Evolutionary conservation across 2,113 vertebrate species (phyloP).

Genomic region (Nesoenas mayeri): DNA sequence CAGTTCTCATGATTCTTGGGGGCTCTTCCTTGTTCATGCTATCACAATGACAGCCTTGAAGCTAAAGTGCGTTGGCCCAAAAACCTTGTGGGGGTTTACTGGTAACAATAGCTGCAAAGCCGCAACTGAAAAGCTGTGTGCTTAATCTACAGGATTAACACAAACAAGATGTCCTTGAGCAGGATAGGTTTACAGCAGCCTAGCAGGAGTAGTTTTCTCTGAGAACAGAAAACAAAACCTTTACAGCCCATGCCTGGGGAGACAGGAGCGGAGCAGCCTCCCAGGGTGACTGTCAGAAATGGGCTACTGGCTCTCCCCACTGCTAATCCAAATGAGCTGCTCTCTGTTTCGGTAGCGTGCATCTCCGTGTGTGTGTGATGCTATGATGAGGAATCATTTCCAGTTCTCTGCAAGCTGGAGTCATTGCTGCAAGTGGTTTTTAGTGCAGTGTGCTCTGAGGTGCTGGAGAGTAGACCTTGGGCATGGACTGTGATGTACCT

Average conservation of each 20-base stretch:
- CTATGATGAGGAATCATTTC: not conserved
- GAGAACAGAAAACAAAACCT: not conserved
- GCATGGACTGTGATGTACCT: rapidly evolving
- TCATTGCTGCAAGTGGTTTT: not conserved
- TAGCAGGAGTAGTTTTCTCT: conserved; percentile 3
- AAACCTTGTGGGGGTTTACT: not conserved
- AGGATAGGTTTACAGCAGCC: conserved; percentile 38
- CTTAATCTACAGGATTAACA: conserved; percentile 48
- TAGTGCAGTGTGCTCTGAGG: not conserved
- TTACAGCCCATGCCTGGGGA: not conserved
- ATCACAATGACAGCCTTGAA: not conserved
- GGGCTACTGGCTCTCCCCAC: not conserved
- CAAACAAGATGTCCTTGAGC: conserved; percentile 59
- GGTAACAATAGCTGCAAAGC: conserved; percentile 51
- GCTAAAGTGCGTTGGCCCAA: not conserved
- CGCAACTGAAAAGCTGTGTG: not conserved
- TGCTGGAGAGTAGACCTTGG: not conserved
- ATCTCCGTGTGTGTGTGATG: not conserved
- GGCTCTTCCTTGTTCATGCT: not conserved
- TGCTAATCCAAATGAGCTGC: not conserved
- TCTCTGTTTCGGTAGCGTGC: rapidly evolving
- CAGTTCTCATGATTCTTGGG: not conserved
- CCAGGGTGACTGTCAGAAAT: not conserved
- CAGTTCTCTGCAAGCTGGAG: not conserved
- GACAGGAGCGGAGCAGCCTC: not conserved